Evolutionary conservation across 2,888 invertebrate genomes (phyloP), one percentile per base, ranked within the genome.

Genomic region (Junonia oenone): DNA sequence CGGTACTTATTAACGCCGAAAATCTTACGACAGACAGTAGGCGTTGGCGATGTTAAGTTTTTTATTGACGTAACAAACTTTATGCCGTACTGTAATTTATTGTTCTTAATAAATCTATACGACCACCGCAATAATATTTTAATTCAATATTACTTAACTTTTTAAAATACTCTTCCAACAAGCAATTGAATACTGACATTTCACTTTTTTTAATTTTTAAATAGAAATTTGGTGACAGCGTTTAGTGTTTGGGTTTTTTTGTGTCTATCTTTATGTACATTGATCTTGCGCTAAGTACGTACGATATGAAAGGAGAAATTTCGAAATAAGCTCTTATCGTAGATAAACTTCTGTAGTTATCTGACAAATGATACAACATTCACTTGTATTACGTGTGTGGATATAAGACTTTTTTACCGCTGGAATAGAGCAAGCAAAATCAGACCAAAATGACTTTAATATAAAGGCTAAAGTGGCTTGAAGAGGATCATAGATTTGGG

Each of bases 301-400:
- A 33, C 14, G n/a, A 52, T 6, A 48, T 51, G 31, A 45, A 52
- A 55, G 43, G 33, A 43, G 48, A 31, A 51, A 49, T 58, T 58
- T 55, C 51, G 48, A 55, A 55, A 58, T 31, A 53, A 43, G 9
- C 26, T 31, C 37, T 58, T 55, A 55, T 58, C 58, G 47, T 38
- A 45, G 43, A 58, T 17, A 48, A 47, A 43, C 51, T 53, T 27
- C 5, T 37, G 33, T 22, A 43, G 9, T 47, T 54, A 51, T 55
- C 51, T 51, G 55, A 51, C 47, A 55, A 51, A 45, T 47, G 59
- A 59, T 46, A 55, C 46, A 51, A 51, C 27, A 50, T 45, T 54
- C 56, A 54, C 53, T 50, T 48, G 59, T 56, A 22, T 51, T 58
- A 58, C 55, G 55, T 55, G 45, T 27, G 35, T 29, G 38, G 45